Base-by-base conservation (phyloP, 2,797 vertebrate genomes). In the Centropyge bicolor region DNA sequence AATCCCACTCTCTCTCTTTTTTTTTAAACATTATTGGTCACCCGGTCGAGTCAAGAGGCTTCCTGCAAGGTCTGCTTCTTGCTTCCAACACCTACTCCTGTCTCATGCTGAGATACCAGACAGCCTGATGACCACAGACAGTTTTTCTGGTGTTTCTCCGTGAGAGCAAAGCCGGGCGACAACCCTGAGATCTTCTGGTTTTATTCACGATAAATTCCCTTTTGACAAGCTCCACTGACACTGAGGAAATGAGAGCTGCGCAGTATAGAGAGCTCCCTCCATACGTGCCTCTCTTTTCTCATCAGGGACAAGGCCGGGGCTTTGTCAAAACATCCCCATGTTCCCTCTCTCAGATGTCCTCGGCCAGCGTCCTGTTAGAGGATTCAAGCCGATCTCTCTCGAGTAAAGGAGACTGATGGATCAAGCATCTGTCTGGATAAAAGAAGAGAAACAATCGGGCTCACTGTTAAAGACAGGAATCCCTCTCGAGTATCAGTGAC, bases 401-500 rank as follows among this genome's bases (percentile, higher is more conserved):
- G 10, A 77, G 75, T 78, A 81, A 69, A 52, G 64, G 70, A 89
- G 82, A 63, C 83, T 91, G 89, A 93, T 91, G 86, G 87, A 83
- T 91, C 82, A 85, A 91, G 85, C 91, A 88, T 93, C 89, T 94
- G 90, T 86, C 85, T 80, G 87, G 86, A 83, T 89, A 89, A 85
- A 89, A 88, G 81, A 91, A 78, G 80, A 87, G 80, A 85, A 89
- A 85, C 87, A 89, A 84, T 88, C 45, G 72, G 40, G 67, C 74
- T 79, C 74, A 74, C 79, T 64, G 77, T 75, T 90, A 79, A 87
- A 86, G 86, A 84, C 80, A 83, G 74, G 83, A 83, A 88, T 92
- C 86, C 82, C 90, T 86, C 83, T 76, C 0, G 91, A 92, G 92
- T 86, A 89, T 90, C 85, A 40, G 73, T 86, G 90, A 91, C 92